Evolutionary conservation across 2,888 invertebrate genomes (phyloP), one percentile per base, ranked within the genome.

Genomic region (Microplitis manilae): DNA sequence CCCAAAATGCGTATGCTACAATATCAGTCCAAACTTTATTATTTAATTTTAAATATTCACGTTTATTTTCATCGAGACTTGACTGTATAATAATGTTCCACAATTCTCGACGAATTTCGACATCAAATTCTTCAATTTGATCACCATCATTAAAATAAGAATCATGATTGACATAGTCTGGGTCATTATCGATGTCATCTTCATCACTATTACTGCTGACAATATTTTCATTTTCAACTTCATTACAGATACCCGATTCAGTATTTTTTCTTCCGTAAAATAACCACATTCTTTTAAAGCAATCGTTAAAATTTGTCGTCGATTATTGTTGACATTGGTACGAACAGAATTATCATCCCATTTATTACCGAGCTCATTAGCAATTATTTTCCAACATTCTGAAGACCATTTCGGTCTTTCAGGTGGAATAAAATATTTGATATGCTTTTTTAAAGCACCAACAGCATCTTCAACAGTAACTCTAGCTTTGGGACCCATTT

Each of bases 381-480:
- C 6, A 61, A 61, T 8, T 8, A n/a, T 61, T 61, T 61, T 8
- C 61, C 61, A 61, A 61, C 6, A 9, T 8, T 61, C 17, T 13
- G 61, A 61, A 13, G 61, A n/a, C 61, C 61, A 61, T 13, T 61
- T 61, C 9, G 61, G 61, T 61, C 7, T 61, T 61, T 61, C 15
- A 8, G 61, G 61, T 17, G 61, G 61, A 61, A 61, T 61, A 17
- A 61, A 61, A 61, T 61, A 61, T 61, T 61, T 61, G 61, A 61
- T 61, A n/a, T 61, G n/a, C 13, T n/a, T 61, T 61, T 61, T 61
- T 61, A 61, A 61, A 61, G n/a, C 61, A 61, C 13, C 13, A 6
- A 61, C 61, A 15, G 61, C 61, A 17, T 7, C 6, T 17, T 61
- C 61, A 61, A 61, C 17, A n/a, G 61, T 13, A 5, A 61, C 61